Percentiles rank a stretch among this genome's conserved stretches.
phyloP scores from a whole-genome alignment of 2,113 vertebrate species.

The Gila orcuttii region DNA sequence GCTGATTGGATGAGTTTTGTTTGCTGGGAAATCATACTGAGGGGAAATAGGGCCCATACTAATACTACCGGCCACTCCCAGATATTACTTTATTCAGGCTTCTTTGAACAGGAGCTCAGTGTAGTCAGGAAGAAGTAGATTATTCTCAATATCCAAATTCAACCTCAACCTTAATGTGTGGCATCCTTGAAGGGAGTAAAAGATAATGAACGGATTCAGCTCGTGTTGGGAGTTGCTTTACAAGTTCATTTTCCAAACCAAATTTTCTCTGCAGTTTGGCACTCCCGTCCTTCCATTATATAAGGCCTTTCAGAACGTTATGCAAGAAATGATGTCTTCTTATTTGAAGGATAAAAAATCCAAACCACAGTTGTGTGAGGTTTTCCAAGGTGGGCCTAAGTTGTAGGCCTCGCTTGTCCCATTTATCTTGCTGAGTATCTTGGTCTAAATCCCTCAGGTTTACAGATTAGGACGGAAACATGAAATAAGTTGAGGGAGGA shows the following conservation, averaged over 20 bases:
- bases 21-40: constrained; percentile 4
- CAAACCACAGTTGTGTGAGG: constrained; percentile 48
- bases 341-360: constrained; percentile 36
- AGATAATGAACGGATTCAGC: constrained; percentile 13
- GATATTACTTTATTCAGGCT: constrained; percentile 18
- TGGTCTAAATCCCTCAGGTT: constrained; percentile 58
- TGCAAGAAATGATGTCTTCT: constrained; percentile 23
- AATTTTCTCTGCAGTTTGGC: constrained; percentile 36
- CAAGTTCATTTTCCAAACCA: constrained; percentile 11
- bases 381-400: constrained; percentile 65
- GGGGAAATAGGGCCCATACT: background rate
- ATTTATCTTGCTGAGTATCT: constrained; percentile 64
- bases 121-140: background rate
- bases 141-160: background rate
- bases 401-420: constrained; percentile 59
- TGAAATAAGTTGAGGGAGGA: constrained; percentile 62
- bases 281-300: constrained; percentile 9
- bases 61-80: background rate
- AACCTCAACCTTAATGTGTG: constrained; percentile 14
- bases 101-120: background rate
- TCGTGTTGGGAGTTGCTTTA: background rate
- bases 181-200: constrained; percentile 14
- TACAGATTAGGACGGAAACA: constrained; percentile 63
- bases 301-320: constrained; percentile 28
- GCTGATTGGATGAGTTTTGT: background rate